Percentiles rank a stretch among this genome's conserved stretches.
Evolutionary conservation across 2,888 invertebrate genomes (phyloP).

Genomic region (Scaptomyza caliginosa): DNA sequence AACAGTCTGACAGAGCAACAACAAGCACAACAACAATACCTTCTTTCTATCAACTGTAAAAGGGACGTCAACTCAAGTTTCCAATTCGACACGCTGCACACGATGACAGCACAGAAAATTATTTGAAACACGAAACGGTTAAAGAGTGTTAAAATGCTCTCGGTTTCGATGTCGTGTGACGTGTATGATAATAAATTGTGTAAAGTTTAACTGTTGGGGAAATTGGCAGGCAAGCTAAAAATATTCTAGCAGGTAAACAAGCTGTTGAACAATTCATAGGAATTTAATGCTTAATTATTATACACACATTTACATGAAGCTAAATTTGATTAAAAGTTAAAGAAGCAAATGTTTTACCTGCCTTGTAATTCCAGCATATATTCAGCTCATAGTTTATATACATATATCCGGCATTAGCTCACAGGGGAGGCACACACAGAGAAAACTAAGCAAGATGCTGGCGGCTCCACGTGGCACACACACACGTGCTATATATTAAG

Average conservation of each 20-base stretch:
- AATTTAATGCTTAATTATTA: background rate
- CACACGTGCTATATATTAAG: slow-evolving; percentile 68
- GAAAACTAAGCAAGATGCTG: slow-evolving; percentile 15
- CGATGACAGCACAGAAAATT: background rate
- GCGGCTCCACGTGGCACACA: background rate
- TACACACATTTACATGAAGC: background rate
- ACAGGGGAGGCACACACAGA: slow-evolving; percentile 8
- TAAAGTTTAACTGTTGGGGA: background rate
- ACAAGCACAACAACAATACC: slow-evolving; percentile 3
- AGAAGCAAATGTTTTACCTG: background rate
- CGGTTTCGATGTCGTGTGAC: background rate
- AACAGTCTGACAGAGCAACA: slow-evolving; percentile 10
- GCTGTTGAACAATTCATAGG: background rate
- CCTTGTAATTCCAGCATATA: background rate
- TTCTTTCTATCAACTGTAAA: background rate
- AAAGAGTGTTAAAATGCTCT: background rate
- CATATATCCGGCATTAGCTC: slow-evolving; percentile 2
- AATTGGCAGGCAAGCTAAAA: no score
- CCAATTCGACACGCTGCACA: slow-evolving; percentile 18
- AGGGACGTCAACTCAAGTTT: slow-evolving; percentile 28
- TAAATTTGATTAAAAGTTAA: background rate
- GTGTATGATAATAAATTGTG: background rate
- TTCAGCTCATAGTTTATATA: slow-evolving; percentile 32
- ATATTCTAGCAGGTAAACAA: background rate
- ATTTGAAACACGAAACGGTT: background rate